A percentile compares a stretch with the other conserved stretches of the same genome.
These are phyloP conservation scores for Rattus norvegicus DNA, from an alignment of 2,113 vertebrate species.

Conservation along the genomic window DNA sequence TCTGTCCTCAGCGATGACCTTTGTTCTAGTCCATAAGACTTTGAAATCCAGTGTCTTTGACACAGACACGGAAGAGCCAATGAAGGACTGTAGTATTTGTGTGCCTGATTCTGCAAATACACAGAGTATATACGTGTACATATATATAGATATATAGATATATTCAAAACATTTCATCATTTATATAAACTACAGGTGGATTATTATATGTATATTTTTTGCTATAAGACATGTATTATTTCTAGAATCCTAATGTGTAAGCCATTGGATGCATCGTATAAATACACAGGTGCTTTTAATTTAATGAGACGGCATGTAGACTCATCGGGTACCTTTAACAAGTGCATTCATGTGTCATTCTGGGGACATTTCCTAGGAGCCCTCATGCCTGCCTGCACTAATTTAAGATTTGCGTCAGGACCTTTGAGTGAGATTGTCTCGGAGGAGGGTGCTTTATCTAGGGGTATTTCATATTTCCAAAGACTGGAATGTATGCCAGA, in stretches of 20 bases:
- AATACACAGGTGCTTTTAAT: conserved; percentile 90
- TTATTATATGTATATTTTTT: conserved; percentile 92
- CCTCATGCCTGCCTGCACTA: conserved; percentile 80
- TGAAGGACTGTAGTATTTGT: conserved; percentile 81
- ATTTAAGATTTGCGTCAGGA: conserved; percentile 79
- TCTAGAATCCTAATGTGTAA: conserved; percentile 88
- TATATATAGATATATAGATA: conserved; percentile 83
- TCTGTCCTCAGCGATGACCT: conserved; percentile 96
- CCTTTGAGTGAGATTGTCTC: conserved; percentile 80
- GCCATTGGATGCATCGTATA: conserved; percentile 88
- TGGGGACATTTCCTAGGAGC: conserved; percentile 77
- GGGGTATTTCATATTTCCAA: conserved; percentile 65
- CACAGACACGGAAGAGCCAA: conserved; percentile 70
- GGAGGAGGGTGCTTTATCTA: conserved; percentile 78
- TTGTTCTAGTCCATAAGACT: conserved; percentile 75
- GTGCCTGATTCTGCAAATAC: conserved; percentile 72
- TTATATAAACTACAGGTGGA: conserved; percentile 87
- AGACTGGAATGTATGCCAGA: conserved; percentile 45
- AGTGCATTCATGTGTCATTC: conserved; percentile 66
- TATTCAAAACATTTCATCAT: conserved; percentile 83
- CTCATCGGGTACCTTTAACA: conserved; percentile 72
- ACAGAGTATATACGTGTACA: conserved; percentile 81
- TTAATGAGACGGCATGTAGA: conserved; percentile 83
- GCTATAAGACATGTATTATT: conserved; percentile 89
- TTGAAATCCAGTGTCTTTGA: conserved; percentile 55